Evolutionary conservation across 1,140 invertebrate species (phyloP).

Genomic region (Caenorhabditis remanei): DNA sequence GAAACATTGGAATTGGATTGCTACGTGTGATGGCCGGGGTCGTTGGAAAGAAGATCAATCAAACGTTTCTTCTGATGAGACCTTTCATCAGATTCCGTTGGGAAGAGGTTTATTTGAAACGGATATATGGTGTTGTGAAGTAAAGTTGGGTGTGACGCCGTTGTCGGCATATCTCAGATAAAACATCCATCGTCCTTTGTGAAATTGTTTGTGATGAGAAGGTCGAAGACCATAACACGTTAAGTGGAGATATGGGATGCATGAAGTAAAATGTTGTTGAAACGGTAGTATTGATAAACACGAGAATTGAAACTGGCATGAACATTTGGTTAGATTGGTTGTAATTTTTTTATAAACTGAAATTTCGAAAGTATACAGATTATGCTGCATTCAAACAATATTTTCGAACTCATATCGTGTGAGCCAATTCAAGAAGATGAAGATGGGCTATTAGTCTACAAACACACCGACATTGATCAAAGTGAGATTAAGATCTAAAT

Average conservation of each 20-base stretch:
- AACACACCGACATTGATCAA: slow-evolving; percentile 50
- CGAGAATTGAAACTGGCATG: neutral
- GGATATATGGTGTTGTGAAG: neutral
- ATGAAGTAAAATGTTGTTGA: too few species aligned
- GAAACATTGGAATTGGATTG: slow-evolving; percentile 78
- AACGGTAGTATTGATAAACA: too few species aligned
- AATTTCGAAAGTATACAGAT: slow-evolving; percentile 81
- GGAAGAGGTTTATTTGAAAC: slow-evolving; percentile 81
- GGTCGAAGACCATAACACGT: neutral
- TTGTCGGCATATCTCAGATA: neutral
- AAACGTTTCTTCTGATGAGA: slow-evolving; percentile 89
- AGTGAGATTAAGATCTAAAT: slow-evolving; percentile 39
- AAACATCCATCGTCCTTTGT: neutral
- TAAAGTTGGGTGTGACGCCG: neutral
- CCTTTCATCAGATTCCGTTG: slow-evolving; percentile 94
- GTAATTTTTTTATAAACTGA: neutral
- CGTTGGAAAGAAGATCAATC: slow-evolving; percentile 82
- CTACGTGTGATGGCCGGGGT: slow-evolving; percentile 78
- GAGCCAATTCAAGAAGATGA: slow-evolving; percentile 82
- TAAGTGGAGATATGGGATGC: neutral
- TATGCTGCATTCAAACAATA: slow-evolving; percentile 91
- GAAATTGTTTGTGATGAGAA: neutral
- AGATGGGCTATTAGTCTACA: slow-evolving; percentile 52
- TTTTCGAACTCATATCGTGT: slow-evolving; percentile 91
- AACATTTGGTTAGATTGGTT: neutral